Conservation (phyloP, 2,888 invertebrate species). For the Unio delphinus region DNA sequence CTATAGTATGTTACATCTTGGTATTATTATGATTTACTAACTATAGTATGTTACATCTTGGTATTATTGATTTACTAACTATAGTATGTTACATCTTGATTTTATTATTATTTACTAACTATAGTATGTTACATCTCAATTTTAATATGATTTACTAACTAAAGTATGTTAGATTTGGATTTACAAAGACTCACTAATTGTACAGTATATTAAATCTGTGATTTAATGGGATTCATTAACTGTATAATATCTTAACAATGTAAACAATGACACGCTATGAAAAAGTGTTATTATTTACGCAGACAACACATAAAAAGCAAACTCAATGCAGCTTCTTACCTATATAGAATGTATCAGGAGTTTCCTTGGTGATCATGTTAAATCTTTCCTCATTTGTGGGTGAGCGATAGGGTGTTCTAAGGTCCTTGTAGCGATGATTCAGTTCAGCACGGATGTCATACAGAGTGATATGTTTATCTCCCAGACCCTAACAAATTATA, state of each 20-base stretch:
- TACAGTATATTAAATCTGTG: no score
- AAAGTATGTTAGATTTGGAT: no score
- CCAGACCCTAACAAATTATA: conserved; percentile 75
- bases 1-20: no score
- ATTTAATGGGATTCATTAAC: no score
- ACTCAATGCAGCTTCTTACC: conserved; percentile 75
- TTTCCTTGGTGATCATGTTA: conserved; percentile 96
- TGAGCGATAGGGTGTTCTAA: conserved; percentile 83
- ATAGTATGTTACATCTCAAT: no score
- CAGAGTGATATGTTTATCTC: conserved; percentile 83
- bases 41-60: no score
- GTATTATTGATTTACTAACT: no score
- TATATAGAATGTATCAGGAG: conserved; percentile 92
- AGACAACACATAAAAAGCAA: background rate
- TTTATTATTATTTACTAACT: no score
- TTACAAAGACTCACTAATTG: no score
- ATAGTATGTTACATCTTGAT: no score
- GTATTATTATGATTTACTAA: no score
- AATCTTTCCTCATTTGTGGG: conserved; percentile 91
- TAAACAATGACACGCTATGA: background rate
- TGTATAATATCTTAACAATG: background rate
- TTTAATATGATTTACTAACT: no score
- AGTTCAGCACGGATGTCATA: conserved; percentile 98
- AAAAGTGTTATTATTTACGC: background rate
- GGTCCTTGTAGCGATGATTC: conserved; percentile 88